A percentile compares a stretch with the other conserved stretches of the same genome.
phyloP scores from a whole-genome alignment of 2,888 invertebrate species.

The Bombyx huttoni region DNA sequence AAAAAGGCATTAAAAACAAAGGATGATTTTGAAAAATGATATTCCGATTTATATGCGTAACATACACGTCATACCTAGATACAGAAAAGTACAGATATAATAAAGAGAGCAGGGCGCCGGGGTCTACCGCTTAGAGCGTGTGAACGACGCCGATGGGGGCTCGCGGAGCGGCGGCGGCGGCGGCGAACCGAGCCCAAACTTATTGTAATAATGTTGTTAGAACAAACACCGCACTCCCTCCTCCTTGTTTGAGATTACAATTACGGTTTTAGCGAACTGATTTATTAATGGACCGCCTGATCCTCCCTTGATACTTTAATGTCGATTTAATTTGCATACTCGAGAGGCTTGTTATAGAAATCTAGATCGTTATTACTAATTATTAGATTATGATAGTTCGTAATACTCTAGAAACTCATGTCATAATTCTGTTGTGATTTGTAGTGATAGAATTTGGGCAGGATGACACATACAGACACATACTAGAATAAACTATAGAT shows the following conservation, averaged over 20 bases:
- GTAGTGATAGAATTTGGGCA: no score
- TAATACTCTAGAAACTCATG: no score
- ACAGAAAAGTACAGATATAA: background rate
- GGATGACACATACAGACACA: no score
- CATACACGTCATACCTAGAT: background rate
- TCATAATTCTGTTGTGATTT: no score
- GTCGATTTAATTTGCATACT: conserved; percentile 64
- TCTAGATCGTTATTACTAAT: conserved; percentile 1
- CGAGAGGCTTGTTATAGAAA: conserved; percentile 10
- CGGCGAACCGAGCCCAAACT: conserved; percentile 56
- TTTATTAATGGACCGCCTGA: conserved; percentile 72
- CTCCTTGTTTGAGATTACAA: conserved; percentile 71
- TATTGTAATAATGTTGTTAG: conserved; percentile 73
- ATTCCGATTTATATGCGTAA: background rate
- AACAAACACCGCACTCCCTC: conserved; percentile 63
- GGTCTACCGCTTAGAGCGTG: conserved; percentile 22
- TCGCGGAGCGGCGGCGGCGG: conserved; percentile 19
- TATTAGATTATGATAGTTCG: background rate
- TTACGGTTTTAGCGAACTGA: conserved; percentile 73
- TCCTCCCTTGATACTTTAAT: conserved; percentile 69
- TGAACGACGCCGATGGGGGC: conserved; percentile 33
- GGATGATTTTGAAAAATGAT: background rate
- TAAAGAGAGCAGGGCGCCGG: background rate
- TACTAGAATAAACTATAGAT: no score
- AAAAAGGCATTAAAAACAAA: background rate